Evolutionary conservation across 2,113 vertebrate species (phyloP), one percentile per base, ranked within the genome.

Genomic region (Arenaria interpres): DNA sequence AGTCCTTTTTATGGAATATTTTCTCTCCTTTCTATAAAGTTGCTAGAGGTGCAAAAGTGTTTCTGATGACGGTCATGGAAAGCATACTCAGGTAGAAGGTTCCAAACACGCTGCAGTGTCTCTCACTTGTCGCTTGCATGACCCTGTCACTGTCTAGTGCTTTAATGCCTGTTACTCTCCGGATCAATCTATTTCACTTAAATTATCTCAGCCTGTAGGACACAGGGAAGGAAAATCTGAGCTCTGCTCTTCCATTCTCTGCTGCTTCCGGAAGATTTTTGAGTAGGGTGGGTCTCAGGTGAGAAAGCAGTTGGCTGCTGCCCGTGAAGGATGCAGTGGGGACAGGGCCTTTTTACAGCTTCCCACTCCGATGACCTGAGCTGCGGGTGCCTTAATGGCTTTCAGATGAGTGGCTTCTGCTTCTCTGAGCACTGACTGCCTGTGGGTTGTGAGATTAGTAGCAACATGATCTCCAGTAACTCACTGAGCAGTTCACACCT

Each of bases 61-160:
- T 89, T 94, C 54, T 75, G 30, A 16, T 56, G 17, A 13, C 51
- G 24, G 53, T 41, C 41, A 35, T 53, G 33, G 56, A 74, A 91
- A 67, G 12, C 6, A 9, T 78, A 24, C 25, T 87, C 0, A 0
- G 24, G 11, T 53, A 43, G 69, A 82, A 76, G 37, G 21, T 35
- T 87, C 46, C 45, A 0, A 0, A 46, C 43, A 27, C 0, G 1
- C 23, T 78, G 39, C 45, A 25, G 6, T n/a, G 54, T 59, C 30
- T 51, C 43, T 76, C 0, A 1, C 48, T 22, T 74, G 35, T 37
- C 2, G 1, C 27, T 66, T 41, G 10, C 3, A 0, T 62, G 50
- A 43, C 20, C 22, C 22, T 76, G 39, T 25, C 33, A 12, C 45
- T 64, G 19, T 30, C 19, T 8, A 12, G 24, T 15, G 24, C 54